phyloP scores from a whole-genome alignment of 2,888 invertebrate genomes.

The Falcaria lacertinaria region DNA sequence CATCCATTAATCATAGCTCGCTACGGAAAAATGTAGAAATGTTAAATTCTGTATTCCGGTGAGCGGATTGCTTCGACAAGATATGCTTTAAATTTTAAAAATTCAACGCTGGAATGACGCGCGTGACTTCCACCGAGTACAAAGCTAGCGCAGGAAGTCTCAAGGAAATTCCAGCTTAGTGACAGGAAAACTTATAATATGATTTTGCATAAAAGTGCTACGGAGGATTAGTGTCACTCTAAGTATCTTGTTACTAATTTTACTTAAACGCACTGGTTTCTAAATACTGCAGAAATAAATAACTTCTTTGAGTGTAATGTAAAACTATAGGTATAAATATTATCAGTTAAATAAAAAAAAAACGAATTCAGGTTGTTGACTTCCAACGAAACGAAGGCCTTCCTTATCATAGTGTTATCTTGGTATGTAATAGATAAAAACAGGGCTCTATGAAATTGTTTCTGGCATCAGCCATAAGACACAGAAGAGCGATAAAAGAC shows the following conservation, averaged over 20 bases:
- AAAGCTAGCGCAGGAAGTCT: constrained; percentile 1
- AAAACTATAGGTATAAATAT: no score
- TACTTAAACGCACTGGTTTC: no score
- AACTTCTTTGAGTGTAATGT: no score
- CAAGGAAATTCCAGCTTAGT: constrained; percentile 2
- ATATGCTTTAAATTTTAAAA: neutral
- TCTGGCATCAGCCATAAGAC: constrained; percentile 25
- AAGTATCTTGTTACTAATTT: no score
- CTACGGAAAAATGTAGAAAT: neutral
- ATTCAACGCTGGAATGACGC: neutral
- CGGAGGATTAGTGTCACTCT: neutral
- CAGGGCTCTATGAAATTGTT: constrained; percentile 33
- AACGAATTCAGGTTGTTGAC: neutral
- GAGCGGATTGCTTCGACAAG: constrained; percentile 1
- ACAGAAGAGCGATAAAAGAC: constrained; percentile 28
- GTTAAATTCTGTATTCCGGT: constrained; percentile 1
- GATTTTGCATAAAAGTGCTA: neutral
- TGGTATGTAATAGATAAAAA: constrained; percentile 28
- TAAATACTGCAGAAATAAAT: no score
- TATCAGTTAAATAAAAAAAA: no score
- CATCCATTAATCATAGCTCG: constrained; percentile 1
- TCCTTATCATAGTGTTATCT: constrained; percentile 23
- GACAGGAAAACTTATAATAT: constrained; percentile 1
- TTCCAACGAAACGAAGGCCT: constrained; percentile 19
- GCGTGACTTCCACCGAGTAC: constrained; percentile 3